Conservation (phyloP, 2,797 vertebrate genomes). For the Diceros bicornis region DNA sequence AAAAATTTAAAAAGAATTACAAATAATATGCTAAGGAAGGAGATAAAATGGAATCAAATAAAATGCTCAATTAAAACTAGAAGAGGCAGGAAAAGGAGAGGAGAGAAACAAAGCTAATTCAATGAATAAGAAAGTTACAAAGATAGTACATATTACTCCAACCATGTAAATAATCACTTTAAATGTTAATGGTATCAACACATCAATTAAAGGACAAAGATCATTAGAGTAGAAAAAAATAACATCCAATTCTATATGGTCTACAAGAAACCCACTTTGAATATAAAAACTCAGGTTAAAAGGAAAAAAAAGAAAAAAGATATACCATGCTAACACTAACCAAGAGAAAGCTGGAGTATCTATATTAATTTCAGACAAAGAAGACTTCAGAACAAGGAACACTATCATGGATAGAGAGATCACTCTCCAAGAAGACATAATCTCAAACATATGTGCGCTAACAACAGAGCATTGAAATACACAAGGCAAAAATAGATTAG, state of each 20-base stretch:
- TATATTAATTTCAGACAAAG: slow-evolving; percentile 32
- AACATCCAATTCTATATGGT: background rate
- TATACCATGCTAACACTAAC: background rate
- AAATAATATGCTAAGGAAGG: background rate
- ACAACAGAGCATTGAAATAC: background rate
- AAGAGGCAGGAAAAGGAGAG: background rate
- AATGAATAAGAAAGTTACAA: background rate
- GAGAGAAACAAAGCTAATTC: background rate
- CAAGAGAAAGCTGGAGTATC: background rate
- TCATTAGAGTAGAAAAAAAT: background rate
- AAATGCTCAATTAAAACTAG: background rate
- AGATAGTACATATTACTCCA: background rate
- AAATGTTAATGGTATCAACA: background rate
- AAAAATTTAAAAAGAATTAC: background rate
- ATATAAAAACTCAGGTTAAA: background rate
- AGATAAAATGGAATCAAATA: background rate
- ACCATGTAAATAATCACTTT: background rate
- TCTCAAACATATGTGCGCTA: background rate
- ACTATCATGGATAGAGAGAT: background rate
- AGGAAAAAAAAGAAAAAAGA: background rate
- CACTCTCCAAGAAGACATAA: background rate
- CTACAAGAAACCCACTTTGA: slow-evolving; percentile 1
- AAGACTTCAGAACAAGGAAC: background rate
- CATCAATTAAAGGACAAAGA: background rate
- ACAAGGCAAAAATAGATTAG: background rate